Percentiles rank a stretch among this genome's conserved stretches.
Evolutionary conservation across 2,888 invertebrate genomes (phyloP).

Genomic region (Carcina quercana): DNA sequence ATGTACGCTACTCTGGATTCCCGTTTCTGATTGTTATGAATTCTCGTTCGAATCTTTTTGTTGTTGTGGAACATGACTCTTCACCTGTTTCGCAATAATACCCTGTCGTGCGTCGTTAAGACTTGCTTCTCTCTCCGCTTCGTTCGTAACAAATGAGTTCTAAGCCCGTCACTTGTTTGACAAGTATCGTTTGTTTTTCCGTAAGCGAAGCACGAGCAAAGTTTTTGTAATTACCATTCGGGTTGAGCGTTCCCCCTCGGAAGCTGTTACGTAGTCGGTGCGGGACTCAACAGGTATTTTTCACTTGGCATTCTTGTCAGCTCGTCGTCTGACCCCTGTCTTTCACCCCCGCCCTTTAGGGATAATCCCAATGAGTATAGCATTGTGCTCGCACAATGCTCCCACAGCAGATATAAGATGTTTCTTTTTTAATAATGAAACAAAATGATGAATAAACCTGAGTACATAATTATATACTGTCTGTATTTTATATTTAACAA

Average conservation of each 20-base stretch:
- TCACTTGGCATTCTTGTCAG: slow-evolving; percentile 28
- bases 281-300: slow-evolving; percentile 36
- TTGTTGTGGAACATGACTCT: too few relatives aligned
- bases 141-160: slow-evolving; percentile 20
- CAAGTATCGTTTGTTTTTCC: slow-evolving; percentile 32
- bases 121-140: too few relatives aligned
- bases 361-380: slow-evolving; percentile 14
- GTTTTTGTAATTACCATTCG: slow-evolving; percentile 37
- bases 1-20: too few relatives aligned
- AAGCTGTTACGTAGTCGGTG: background rate
- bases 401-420: slow-evolving; percentile 1
- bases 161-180: slow-evolving; percentile 17
- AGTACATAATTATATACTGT: too few relatives aligned
- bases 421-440: too few relatives aligned
- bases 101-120: too few relatives aligned
- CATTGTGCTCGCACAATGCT: slow-evolving; percentile 6
- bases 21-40: too few relatives aligned
- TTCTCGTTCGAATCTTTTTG: too few relatives aligned
- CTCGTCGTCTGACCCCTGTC: slow-evolving; percentile 14
- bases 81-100: too few relatives aligned
- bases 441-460: too few relatives aligned
- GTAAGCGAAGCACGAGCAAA: slow-evolving; percentile 22
- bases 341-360: slow-evolving; percentile 12
- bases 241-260: slow-evolving; percentile 5
- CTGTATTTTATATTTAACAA: too few relatives aligned